Base-by-base conservation (phyloP, 2,888 invertebrate species). In the Nycteola revayana region DNA sequence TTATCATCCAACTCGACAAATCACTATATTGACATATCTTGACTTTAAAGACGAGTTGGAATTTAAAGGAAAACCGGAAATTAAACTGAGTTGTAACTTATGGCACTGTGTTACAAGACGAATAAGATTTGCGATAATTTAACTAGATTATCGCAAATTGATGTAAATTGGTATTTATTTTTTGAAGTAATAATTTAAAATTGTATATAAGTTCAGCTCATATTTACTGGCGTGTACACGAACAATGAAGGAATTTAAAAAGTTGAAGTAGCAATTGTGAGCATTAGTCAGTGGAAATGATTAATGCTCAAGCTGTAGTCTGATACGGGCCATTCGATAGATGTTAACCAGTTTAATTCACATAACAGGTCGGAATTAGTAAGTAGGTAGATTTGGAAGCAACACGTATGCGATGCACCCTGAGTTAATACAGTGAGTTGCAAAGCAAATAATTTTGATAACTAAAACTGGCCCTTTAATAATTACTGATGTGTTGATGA, bases 261-360 rank as follows among this genome's bases (percentile, higher is more conserved):
- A n/a, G n/a, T n/a, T n/a, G n/a, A n/a, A n/a, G n/a, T n/a, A n/a
- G n/a, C n/a, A n/a, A n/a, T n/a, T n/a, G n/a, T n/a, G n/a, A n/a
- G n/a, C n/a, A n/a, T n/a, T n/a, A n/a, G n/a, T n/a, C n/a, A n/a
- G n/a, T n/a, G n/a, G n/a, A n/a, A n/a, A n/a, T n/a, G n/a, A n/a
- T n/a, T n/a, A n/a, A n/a, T n/a, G n/a, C n/a, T n/a, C n/a, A n/a
- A n/a, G n/a, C 53, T 62, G 65, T 57, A 60, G 66, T 54, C 49
- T 33, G 66, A 58, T 61, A 61, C 64, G 47, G 53, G 61, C 56
- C 47, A 57, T 51, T 49, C 34, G 47, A 67, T 62, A 69, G 63
- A 46, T 69, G 54, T 66, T 61, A 80, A 78, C 78, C 71, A 74
- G 77, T 80, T 78, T 56, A 62, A 73, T 67, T 52, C 34, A 71